Percentiles rank a stretch among this genome's conserved stretches.
Evolutionary conservation across 1,140 invertebrate species (phyloP).

Genomic region (Propsilocerus akamusi): DNA sequence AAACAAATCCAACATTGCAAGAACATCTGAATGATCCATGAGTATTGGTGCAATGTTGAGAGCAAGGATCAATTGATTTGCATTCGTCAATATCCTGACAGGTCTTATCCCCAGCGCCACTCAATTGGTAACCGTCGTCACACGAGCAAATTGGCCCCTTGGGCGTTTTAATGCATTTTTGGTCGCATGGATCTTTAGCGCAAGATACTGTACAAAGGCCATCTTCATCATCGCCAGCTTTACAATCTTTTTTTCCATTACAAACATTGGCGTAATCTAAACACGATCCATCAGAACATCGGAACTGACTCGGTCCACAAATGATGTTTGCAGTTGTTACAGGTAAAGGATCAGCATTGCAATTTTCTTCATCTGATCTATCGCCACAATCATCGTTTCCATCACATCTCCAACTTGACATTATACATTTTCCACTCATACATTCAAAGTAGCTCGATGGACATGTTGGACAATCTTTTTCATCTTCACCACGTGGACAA

Average conservation of each 20-base stretch:
- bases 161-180: constrained; percentile 25
- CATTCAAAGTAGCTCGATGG: constrained; percentile 34
- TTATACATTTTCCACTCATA: constrained; percentile 29
- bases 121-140: constrained; percentile 47
- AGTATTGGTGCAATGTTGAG: constrained; percentile 58
- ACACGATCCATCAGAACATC: constrained; percentile 31
- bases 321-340: constrained; percentile 4
- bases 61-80: constrained; percentile 46
- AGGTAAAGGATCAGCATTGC: constrained; percentile 18
- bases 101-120: constrained; percentile 20
- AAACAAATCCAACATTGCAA: constrained; percentile 41
- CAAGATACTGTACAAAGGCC: constrained; percentile 15
- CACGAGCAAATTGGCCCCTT: constrained; percentile 47
- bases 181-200: constrained; percentile 22
- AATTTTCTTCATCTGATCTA: constrained; percentile 36
- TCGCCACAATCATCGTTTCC: constrained; percentile 41
- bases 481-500: constrained; percentile 47
- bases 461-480: constrained; percentile 30
- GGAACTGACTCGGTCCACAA: constrained; percentile 16
- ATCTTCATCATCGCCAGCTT: constrained; percentile 17
- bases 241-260: constrained; percentile 42
- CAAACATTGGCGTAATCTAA: constrained; percentile 33
- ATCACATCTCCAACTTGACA: constrained; percentile 44
- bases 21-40: constrained; percentile 52
- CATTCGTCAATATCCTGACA: constrained; percentile 57